phyloP scores from a whole-genome alignment of 2,888 invertebrate species.

The Exephanes ischioxanthus region DNA sequence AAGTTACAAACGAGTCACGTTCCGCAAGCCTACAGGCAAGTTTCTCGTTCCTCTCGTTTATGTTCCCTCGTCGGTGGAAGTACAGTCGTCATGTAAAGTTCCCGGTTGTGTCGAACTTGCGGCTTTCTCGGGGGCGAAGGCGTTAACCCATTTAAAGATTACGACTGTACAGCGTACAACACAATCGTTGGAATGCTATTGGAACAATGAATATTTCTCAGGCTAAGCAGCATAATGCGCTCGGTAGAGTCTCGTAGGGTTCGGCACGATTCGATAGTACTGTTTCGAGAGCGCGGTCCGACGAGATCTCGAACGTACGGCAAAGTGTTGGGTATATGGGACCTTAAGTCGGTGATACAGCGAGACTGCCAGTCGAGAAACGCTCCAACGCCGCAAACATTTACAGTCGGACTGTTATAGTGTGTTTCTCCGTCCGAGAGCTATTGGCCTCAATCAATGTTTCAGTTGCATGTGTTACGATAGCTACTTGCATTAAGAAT shows the following conservation, averaged over 20 bases:
- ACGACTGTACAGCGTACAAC: slow-evolving; percentile 39
- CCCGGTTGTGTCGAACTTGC: slow-evolving; percentile 17
- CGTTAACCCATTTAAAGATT: slow-evolving; percentile 12
- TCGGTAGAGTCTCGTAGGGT: slow-evolving; percentile 30
- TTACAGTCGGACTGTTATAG: slow-evolving; percentile 6
- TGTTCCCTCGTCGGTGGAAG: slow-evolving; percentile 5
- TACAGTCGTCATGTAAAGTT: slow-evolving; percentile 46
- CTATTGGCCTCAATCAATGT: slow-evolving; percentile 30
- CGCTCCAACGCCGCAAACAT: slow-evolving; percentile 5
- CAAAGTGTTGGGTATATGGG: background rate
- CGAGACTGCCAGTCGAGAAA: slow-evolving; percentile 3
- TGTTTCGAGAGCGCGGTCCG: background rate
- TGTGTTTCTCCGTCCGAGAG: background rate
- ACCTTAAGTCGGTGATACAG: slow-evolving; percentile 14
- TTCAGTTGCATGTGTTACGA: slow-evolving; percentile 16
- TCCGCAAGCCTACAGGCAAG: slow-evolving; percentile 38
- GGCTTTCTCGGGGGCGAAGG: background rate
- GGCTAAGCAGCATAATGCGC: slow-evolving; percentile 49
- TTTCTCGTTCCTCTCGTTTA: slow-evolving; percentile 11
- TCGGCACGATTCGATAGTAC: slow-evolving; percentile 50
- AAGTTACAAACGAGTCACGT: slow-evolving; percentile 64
- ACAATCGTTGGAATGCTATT: slow-evolving; percentile 5
- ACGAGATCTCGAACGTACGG: background rate
- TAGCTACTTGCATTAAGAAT: background rate
- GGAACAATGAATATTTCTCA: slow-evolving; percentile 62